These are phyloP conservation scores for Nibea albiflora DNA, from an alignment of 2,113 vertebrate genomes.

Conservation along the genomic window DNA sequence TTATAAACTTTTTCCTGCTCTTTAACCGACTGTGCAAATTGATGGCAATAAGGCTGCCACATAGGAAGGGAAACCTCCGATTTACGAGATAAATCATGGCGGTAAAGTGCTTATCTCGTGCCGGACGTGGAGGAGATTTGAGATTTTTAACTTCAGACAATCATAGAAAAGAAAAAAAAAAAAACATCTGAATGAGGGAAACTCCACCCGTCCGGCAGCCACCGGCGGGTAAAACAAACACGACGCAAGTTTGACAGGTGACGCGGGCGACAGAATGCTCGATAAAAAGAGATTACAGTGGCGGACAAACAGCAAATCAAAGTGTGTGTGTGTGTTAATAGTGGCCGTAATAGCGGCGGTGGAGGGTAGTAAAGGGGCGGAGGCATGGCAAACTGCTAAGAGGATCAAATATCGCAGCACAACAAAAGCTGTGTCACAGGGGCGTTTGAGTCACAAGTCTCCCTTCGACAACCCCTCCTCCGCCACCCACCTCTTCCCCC, in stretches of 20 bases:
- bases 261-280: not conserved
- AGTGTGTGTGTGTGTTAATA: constrained; percentile 50
- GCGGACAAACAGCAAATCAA: constrained; percentile 42
- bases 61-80: not conserved
- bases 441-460: constrained; percentile 95
- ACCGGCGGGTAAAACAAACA: constrained; percentile 22
- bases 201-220: constrained; percentile 14
- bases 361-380: constrained; percentile 73
- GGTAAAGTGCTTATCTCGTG: constrained; percentile 6
- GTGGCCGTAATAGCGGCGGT: constrained; percentile 56
- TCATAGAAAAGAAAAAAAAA: too few relatives aligned
- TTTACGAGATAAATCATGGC: not conserved
- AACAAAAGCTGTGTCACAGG: constrained; percentile 98
- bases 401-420: constrained; percentile 98
- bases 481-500: constrained; percentile 76
- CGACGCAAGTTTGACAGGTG: constrained; percentile 37
- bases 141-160: not conserved
- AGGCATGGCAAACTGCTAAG: constrained; percentile 88
- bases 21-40: constrained; percentile 47
- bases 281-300: constrained; percentile 29
- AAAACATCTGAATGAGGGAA: not conserved
- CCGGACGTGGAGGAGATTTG: not conserved
- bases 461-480: constrained; percentile 86
- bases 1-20: constrained; percentile 65
- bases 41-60: constrained; percentile 35